phyloP scores from a whole-genome alignment of 1,140 invertebrate species.

The Aphelenchoides besseyi region DNA sequence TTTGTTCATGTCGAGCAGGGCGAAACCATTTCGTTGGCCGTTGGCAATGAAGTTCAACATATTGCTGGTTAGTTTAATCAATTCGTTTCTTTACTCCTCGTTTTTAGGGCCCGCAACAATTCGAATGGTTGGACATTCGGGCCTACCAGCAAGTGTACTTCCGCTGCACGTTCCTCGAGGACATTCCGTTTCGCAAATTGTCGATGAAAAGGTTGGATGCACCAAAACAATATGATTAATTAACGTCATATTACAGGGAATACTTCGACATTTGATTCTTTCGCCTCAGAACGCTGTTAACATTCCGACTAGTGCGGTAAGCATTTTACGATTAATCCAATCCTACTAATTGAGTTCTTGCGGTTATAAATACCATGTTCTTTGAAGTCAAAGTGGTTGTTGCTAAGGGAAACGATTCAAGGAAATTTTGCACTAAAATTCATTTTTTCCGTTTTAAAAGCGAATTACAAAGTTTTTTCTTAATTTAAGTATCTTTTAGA shows the following conservation, averaged over 20 bases:
- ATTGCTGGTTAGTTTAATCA: constrained; percentile 40
- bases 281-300: constrained; percentile 34
- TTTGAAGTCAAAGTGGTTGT: not conserved
- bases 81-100: constrained; percentile 9
- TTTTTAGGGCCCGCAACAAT: constrained; percentile 55
- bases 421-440: no score
- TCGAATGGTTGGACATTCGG: constrained; percentile 53
- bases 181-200: constrained; percentile 3
- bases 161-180: constrained; percentile 45
- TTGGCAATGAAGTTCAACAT: constrained; percentile 55
- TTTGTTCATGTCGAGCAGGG: constrained; percentile 58
- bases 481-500: not conserved
- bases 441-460: no score
- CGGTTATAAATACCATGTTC: not conserved
- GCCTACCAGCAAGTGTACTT: constrained; percentile 39
- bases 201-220: constrained; percentile 5
- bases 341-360: not conserved
- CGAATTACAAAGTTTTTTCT: no score
- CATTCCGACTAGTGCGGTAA: not conserved
- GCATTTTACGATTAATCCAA: no score
- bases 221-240: no score
- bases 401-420: no score
- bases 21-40: constrained; percentile 45
- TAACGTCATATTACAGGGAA: constrained; percentile 40
- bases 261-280: constrained; percentile 50